Evolutionary conservation across 2,797 vertebrate species (phyloP), one percentile per base, ranked within the genome.

Genomic region (Selene dorsalis): DNA sequence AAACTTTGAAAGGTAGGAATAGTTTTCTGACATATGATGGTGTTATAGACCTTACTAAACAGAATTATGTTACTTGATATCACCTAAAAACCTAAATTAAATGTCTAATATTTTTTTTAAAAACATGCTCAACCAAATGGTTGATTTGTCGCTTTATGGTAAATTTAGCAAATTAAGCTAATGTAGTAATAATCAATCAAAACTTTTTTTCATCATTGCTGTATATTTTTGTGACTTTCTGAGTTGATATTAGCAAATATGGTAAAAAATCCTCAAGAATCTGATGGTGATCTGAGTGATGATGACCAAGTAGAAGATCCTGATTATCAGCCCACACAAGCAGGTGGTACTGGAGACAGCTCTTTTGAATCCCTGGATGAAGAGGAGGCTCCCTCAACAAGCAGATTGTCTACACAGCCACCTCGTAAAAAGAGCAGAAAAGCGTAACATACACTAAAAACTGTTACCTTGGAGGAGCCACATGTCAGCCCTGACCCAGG

Each of bases 321-420:
- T 14, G 71, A 71, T 71, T 59, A 71, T 77, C 66, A n/a, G 11
- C 61, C 70, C 48, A 68, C 8, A 53, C 62, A 30, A 58, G 56
- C 43, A 75, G 61, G 69, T 2, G 12, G 1, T 0, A 28, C 7
- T 10, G 24, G 22, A 0, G 38, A 78, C 35, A 26, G 1, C 48
- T 60, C 57, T 59, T 72, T 60, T 48, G 52, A 85, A 35, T 60
- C 66, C 10, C 1, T 77, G 32, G 48, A 77, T 67, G 69, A 77
- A 16, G 74, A 80, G 3, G 26, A 69, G 32, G 13, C 3, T 52
- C 1, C 66, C 14, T 63, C 64, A 58, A 68, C 32, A 26, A 73
- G 58, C 28, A 45, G 1, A 9, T n/a, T n/a, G n/a, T n/a, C n/a
- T n/a, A n/a, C n/a, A n/a, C n/a, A n/a, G n/a, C n/a, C n/a, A n/a